A percentile compares a stretch with the other conserved stretches of the same genome.
Conservation (phyloP, 2,888 invertebrate genomes). For the Drosophila nr. perissopoda region DNA sequence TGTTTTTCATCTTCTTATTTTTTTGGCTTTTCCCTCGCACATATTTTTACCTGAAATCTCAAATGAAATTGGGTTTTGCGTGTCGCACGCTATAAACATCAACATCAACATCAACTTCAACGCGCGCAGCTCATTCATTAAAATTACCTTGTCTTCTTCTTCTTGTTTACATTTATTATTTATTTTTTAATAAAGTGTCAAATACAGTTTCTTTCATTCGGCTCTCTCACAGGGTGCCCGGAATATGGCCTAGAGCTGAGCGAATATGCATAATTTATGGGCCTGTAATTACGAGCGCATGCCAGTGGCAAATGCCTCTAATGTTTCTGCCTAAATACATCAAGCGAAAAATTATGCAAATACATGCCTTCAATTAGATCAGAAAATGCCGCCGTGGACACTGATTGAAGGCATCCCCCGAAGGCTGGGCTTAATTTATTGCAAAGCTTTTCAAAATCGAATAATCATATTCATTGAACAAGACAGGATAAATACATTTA, state of each 20-base stretch:
- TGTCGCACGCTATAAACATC: conserved; percentile 69
- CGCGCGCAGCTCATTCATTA: conserved; percentile 53
- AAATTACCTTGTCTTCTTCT: conserved; percentile 31
- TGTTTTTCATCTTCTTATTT: background rate
- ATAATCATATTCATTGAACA: background rate
- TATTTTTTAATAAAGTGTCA: conserved; percentile 62
- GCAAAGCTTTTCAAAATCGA: background rate
- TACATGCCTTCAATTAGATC: conserved; percentile 45
- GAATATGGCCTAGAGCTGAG: conserved; percentile 28
- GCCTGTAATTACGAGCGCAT: conserved; percentile 51
- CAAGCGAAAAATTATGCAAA: conserved; percentile 72
- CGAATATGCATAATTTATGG: conserved; percentile 71
- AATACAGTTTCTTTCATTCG: conserved; percentile 48
- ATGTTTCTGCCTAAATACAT: conserved; percentile 68
- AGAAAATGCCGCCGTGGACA: conserved; percentile 19
- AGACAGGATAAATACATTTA: background rate
- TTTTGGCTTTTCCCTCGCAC: conserved; percentile 52
- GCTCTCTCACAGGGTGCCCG: background rate
- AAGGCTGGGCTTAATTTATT: background rate
- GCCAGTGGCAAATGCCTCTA: conserved; percentile 50
- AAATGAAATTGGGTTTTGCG: conserved; percentile 75
- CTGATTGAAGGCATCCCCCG: conserved; percentile 2
- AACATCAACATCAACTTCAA: conserved; percentile 35
- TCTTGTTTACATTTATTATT: conserved; percentile 9
- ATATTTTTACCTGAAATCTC: conserved; percentile 54